These are phyloP conservation scores for Zelleria hepariella DNA, from an alignment of 2,888 invertebrate species.

Conservation along the genomic window DNA sequence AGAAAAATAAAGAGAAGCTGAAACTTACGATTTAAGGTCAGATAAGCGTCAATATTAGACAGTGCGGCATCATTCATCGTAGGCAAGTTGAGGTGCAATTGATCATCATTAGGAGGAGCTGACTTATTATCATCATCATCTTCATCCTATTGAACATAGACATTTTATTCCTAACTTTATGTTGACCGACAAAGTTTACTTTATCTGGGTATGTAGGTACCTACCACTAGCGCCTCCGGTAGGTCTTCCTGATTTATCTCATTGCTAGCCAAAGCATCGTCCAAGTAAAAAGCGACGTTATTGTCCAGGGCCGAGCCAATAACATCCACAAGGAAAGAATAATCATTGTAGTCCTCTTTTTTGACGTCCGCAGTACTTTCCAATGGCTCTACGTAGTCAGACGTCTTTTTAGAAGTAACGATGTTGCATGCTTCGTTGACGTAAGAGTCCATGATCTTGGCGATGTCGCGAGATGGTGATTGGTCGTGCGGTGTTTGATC, in stretches of 20 bases:
- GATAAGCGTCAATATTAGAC: conserved; percentile 24
- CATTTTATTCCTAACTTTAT: not conserved
- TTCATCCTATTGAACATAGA: conserved; percentile 4
- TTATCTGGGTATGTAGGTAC: not conserved
- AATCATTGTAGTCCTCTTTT: not conserved
- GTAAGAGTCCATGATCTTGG: conserved; percentile 38
- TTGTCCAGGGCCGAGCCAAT: conserved; percentile 22
- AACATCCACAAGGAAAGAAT: conserved; percentile 27
- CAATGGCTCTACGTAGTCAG: conserved; percentile 11
- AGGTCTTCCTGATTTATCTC: not conserved
- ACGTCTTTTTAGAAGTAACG: conserved; percentile 14
- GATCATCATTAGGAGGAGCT: not conserved
- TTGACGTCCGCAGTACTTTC: conserved; percentile 16
- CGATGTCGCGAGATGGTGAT: conserved; percentile 22
- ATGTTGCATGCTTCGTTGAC: conserved; percentile 29
- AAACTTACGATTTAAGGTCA: conserved; percentile 12
- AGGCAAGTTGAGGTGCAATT: not conserved
- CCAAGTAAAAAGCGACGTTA: conserved; percentile 31
- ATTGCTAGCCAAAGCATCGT: conserved; percentile 14
- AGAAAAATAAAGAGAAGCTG: too few relatives aligned
- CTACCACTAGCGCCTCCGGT: not conserved
- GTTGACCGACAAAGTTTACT: not conserved
- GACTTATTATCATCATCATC: not conserved
- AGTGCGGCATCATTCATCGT: not conserved
- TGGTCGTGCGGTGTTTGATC: conserved; percentile 25